Base-by-base conservation (phyloP, 1,140 invertebrate genomes). In the Lanistes nyassanus region DNA sequence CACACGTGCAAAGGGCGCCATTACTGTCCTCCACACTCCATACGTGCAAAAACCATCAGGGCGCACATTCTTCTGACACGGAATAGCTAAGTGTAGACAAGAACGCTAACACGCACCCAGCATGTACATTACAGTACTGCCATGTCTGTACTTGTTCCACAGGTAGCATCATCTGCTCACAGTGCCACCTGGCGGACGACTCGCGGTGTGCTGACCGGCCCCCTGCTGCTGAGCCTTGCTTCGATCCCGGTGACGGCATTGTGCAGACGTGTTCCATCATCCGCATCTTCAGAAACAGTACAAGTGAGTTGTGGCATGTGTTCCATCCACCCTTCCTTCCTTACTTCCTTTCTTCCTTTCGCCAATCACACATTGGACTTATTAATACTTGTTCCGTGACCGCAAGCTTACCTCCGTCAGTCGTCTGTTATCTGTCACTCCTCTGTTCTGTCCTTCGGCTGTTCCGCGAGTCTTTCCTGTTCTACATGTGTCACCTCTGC, bases 111-210 rank as follows among this genome's bases (percentile, higher is more conserved):
- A 65, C 7, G 29, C 62, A 65, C 62, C 6, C 31, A 36, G 13
- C 62, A 16, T 29, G 21, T 36, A 2, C 34, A 36, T 7, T 31
- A 16, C 2, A 65, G 9, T 31, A 9, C 29, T 26, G 26, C 9
- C 21, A 23, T 3, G 13, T 39, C 42, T 42, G 5, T 37, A 13
- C 29, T 42, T 4, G 29, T 26, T 34, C 21, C 11, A n/a, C 56
- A 72, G 70, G 70, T 0, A 13, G 55, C 36, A 72, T 72, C 70
- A 9, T 72, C 19, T 72, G 70, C 36, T 72, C 70, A 1, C 70
- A 72, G 56, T 72, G 70, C 36, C 47, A 70, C 47, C 56, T 16
- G 36, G 36, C 56, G 31, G 37, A 60, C 16, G 21, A 72, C 21
- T 37, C 53, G 36, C 31, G 60, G 21, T 72, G 70, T 29, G 70